These are phyloP conservation scores for Amphimedon queenslandica DNA, from an alignment of 37 sponge, comb jelly and placozoan species.

Conservation along the genomic window DNA sequence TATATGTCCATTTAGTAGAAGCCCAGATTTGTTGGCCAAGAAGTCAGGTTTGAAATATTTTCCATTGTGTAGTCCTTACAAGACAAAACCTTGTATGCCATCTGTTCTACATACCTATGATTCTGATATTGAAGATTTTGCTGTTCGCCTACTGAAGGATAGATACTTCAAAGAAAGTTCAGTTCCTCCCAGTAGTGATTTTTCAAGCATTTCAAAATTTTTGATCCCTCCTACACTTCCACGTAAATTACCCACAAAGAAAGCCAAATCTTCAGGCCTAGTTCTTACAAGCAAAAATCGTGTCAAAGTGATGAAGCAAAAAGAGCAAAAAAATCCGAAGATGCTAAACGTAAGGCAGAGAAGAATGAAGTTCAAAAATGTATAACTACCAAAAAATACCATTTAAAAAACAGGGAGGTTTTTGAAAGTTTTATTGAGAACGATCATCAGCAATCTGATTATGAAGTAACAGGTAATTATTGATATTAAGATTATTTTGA, in stretches of 20 bases:
- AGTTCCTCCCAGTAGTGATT: neutral
- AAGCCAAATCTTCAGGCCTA: neutral
- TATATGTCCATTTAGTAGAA: slow-evolving; percentile 2
- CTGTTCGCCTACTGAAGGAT: neutral
- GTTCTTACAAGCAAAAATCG: neutral
- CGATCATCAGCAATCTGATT: too few relatives aligned
- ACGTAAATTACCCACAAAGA: neutral
- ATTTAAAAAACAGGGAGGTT: too few relatives aligned
- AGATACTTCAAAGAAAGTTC: neutral
- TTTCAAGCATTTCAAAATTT: neutral
- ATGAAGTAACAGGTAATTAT: too few relatives aligned
- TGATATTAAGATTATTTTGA: too few relatives aligned
- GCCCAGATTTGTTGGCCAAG: neutral
- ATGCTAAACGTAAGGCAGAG: neutral
- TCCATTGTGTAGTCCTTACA: neutral
- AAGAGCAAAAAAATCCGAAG: neutral
- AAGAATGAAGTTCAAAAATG: neutral
- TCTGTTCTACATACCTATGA: neutral
- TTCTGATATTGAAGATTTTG: neutral
- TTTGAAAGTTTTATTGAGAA: too few relatives aligned
- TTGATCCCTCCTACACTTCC: neutral
- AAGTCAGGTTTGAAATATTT: neutral
- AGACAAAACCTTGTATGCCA: neutral
- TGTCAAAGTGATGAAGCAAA: neutral
- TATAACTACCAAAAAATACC: too few relatives aligned